phyloP scores from a whole-genome alignment of 2,113 vertebrate species.

The Psittacus erithacus region DNA sequence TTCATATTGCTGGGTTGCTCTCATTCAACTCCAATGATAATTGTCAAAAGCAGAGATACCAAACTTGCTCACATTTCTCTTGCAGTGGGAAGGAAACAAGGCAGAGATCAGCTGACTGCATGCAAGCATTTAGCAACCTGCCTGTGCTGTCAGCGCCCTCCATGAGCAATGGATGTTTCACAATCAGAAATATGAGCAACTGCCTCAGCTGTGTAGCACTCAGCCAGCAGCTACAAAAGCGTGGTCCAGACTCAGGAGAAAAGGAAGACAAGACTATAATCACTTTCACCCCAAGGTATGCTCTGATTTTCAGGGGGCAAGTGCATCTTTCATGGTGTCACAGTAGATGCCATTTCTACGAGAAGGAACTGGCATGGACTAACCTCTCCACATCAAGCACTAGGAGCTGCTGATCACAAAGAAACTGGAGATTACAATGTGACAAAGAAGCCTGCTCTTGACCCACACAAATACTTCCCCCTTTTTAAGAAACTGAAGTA shows the following conservation, averaged over 20 bases:
- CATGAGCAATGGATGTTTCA: constrained; percentile 54
- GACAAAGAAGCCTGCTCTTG: neutral
- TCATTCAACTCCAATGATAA: constrained; percentile 59
- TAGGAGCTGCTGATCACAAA: neutral
- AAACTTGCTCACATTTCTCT: constrained; percentile 57
- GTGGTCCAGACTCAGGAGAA: neutral
- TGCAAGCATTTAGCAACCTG: constrained; percentile 57
- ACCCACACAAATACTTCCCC: neutral
- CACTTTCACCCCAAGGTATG: neutral
- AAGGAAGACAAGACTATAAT: neutral
- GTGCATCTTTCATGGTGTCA: neutral
- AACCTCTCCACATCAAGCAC: neutral
- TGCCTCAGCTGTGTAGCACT: neutral
- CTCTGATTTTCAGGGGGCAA: constrained; percentile 11
- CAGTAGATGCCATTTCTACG: neutral
- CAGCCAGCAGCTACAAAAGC: neutral
- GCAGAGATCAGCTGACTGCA: neutral
- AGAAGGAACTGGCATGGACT: neutral
- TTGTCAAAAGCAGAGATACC: constrained; percentile 11
- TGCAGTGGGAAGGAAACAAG: neutral
- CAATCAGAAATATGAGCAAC: constrained; percentile 41
- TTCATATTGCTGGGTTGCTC: neutral
- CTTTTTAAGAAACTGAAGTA: neutral
- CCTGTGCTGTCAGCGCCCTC: constrained; percentile 42
- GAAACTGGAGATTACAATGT: neutral